phyloP scores from a whole-genome alignment of 2,113 vertebrate species.

The Ciconia stormi region DNA sequence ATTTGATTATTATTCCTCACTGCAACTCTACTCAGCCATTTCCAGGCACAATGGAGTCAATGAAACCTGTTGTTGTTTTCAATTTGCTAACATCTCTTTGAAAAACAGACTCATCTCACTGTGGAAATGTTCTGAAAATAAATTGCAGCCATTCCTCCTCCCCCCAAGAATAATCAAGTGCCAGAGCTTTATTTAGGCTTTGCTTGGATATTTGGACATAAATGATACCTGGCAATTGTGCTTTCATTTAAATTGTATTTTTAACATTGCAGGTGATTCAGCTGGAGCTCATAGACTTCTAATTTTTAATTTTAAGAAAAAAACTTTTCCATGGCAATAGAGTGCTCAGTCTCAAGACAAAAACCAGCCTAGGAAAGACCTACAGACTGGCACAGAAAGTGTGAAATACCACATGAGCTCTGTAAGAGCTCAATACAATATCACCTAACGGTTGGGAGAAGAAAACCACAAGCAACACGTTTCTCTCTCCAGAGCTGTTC shows the following conservation, averaged over 20 bases:
- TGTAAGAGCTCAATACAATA: not conserved
- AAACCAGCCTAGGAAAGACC: not conserved
- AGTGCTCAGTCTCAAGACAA: not conserved
- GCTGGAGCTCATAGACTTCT: not conserved
- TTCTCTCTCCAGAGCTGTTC: not conserved
- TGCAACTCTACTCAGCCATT: not conserved
- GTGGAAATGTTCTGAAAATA: not conserved
- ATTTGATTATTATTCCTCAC: conserved; percentile 32
- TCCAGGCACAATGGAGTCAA: not conserved
- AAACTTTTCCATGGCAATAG: not conserved
- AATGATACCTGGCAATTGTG: not conserved
- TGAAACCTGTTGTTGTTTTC: conserved; percentile 22
- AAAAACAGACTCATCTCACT: not conserved
- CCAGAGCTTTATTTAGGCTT: not conserved
- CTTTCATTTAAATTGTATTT: not conserved
- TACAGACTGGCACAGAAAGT: not conserved
- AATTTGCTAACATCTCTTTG: not conserved
- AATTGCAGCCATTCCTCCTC: not conserved
- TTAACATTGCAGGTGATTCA: not conserved
- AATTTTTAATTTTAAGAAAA: not conserved
- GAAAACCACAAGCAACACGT: not conserved
- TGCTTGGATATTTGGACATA: not conserved
- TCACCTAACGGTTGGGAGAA: not conserved
- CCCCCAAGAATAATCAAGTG: not conserved
- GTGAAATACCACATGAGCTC: not conserved